phyloP scores from a whole-genome alignment of 1,140 invertebrate species.

The Euwallacea similis region DNA sequence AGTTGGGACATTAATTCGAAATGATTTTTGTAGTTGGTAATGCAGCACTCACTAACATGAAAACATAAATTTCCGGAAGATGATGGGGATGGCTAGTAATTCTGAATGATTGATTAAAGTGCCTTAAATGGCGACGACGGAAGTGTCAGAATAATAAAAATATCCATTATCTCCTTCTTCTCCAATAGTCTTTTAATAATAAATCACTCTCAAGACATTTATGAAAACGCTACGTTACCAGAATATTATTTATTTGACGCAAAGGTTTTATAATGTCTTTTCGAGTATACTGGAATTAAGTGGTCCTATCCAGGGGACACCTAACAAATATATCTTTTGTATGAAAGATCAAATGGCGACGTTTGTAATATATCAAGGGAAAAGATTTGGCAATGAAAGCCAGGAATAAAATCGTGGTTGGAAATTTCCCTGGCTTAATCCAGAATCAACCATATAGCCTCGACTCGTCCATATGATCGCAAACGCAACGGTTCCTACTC shows the following conservation, averaged over 20 bases:
- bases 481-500: too few relatives aligned
- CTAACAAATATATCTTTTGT: too few relatives aligned
- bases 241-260: constrained; percentile 34
- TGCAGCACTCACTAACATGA: neutral
- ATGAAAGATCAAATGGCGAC: too few relatives aligned
- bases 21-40: too few relatives aligned
- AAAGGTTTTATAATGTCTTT: constrained; percentile 28
- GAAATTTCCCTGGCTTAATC: too few relatives aligned
- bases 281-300: constrained; percentile 15
- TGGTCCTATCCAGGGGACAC: neutral
- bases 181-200: constrained; percentile 44
- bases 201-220: constrained; percentile 46
- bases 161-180: constrained; percentile 46
- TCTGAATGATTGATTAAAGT: constrained; percentile 37
- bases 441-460: too few relatives aligned
- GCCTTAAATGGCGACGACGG: constrained; percentile 43
- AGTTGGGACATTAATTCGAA: neutral
- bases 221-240: constrained; percentile 37
- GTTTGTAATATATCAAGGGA: too few relatives aligned
- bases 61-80: constrained; percentile 13
- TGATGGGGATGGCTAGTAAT: constrained; percentile 7
- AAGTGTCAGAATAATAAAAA: constrained; percentile 48
- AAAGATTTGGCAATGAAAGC: too few relatives aligned
- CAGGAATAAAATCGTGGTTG: too few relatives aligned
- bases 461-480: too few relatives aligned